phyloP scores from a whole-genome alignment of 1,140 invertebrate species.

The Rhizoglyphus robini region DNA sequence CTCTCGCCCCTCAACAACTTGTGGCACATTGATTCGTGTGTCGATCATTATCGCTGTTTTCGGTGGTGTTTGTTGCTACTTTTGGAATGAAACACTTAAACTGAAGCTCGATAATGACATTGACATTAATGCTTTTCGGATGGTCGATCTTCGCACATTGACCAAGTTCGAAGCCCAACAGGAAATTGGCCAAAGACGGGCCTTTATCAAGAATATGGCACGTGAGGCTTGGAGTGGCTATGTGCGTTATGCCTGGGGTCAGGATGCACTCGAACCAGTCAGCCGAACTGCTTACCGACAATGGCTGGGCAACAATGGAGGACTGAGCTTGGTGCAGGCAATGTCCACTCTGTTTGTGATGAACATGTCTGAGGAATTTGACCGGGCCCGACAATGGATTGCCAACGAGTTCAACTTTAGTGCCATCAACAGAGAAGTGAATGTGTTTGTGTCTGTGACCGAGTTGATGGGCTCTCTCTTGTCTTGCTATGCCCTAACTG shows the following conservation, averaged over 20 bases:
- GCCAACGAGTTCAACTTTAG: slow-evolving; percentile 63
- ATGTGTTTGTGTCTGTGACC: slow-evolving; percentile 97
- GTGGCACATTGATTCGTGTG: no score
- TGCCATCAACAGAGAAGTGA: slow-evolving; percentile 72
- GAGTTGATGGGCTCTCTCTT: slow-evolving; percentile 90
- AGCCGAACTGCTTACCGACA: slow-evolving; percentile 81
- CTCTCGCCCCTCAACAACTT: no score
- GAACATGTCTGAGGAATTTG: slow-evolving; percentile 83
- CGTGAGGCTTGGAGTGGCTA: slow-evolving; percentile 50
- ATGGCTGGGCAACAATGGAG: slow-evolving; percentile 32
- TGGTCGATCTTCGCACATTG: no score
- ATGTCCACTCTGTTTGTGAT: slow-evolving; percentile 94
- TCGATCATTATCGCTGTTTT: no score
- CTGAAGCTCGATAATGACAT: no score
- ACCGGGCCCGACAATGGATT: slow-evolving; percentile 83
- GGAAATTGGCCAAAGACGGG: no score
- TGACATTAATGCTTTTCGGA: no score
- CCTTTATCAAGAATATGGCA: slow-evolving; percentile 62
- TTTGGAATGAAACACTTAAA: no score
- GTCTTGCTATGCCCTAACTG: slow-evolving; percentile 82
- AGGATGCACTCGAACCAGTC: slow-evolving; percentile 89
- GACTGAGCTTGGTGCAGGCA: slow-evolving; percentile 90
- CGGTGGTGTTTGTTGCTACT: no score
- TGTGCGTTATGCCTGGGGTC: slow-evolving; percentile 62
- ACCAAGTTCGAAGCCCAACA: no score